These are phyloP conservation scores for Ecliptopera silaceata DNA, from an alignment of 2,888 invertebrate species.

Conservation along the genomic window DNA sequence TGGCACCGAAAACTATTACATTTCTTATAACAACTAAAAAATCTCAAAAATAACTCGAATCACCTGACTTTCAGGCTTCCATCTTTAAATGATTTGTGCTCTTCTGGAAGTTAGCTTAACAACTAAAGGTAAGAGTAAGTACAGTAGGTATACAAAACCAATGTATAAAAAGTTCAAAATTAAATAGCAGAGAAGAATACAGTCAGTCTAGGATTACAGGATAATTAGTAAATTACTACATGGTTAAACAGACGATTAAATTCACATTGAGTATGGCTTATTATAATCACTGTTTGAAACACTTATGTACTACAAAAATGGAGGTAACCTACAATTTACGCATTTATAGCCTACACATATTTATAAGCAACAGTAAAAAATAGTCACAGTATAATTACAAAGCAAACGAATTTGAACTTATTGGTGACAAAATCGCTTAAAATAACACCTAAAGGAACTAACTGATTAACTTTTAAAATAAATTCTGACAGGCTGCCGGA, in stretches of 20 bases:
- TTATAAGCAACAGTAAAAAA: constrained; percentile 17
- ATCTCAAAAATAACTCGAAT: constrained; percentile 65
- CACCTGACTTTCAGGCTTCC: constrained; percentile 55
- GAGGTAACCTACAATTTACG: constrained; percentile 62
- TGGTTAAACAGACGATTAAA: constrained; percentile 65
- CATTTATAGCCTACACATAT: constrained; percentile 54
- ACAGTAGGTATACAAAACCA: constrained; percentile 54
- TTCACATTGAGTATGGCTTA: constrained; percentile 75
- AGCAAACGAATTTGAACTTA: constrained; percentile 62
- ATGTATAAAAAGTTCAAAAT: constrained; percentile 51
- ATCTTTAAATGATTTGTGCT: constrained; percentile 69
- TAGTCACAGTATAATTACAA: constrained; percentile 21
- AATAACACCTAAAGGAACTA: constrained; percentile 60
- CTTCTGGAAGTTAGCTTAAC: constrained; percentile 69
- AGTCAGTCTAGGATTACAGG: constrained; percentile 67
- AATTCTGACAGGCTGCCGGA: constrained; percentile 49
- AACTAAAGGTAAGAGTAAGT: constrained; percentile 48
- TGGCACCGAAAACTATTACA: constrained; percentile 54
- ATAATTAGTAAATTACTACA: constrained; percentile 57
- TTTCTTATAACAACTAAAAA: constrained; percentile 44
- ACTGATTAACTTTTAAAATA: constrained; percentile 57
- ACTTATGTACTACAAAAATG: constrained; percentile 57
- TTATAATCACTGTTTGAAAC: constrained; percentile 69
- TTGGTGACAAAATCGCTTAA: constrained; percentile 54
- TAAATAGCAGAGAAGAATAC: constrained; percentile 41